A percentile compares a stretch with the other conserved stretches of the same genome.
phyloP scores from a whole-genome alignment of 2,888 invertebrate species.

The Ectemnius continuus region DNA sequence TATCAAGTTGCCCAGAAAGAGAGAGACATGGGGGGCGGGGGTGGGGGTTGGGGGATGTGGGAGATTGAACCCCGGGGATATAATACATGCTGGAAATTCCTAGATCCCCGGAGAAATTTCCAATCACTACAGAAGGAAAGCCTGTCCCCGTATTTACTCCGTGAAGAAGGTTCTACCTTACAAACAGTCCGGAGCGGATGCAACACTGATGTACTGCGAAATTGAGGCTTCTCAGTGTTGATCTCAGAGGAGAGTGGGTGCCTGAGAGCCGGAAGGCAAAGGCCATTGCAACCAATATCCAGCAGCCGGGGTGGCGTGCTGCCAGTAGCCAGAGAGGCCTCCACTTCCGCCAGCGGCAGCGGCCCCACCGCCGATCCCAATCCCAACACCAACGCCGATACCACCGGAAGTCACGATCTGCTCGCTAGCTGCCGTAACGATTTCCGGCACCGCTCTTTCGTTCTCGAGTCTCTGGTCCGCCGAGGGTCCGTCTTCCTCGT shows the following conservation, averaged over 20 bases:
- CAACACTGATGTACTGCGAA: constrained; percentile 7
- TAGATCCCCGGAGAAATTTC: not conserved
- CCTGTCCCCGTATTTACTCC: not conserved
- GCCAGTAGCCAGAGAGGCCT: constrained; percentile 75
- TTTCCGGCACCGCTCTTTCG: constrained; percentile 45
- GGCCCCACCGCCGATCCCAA: constrained; percentile 58
- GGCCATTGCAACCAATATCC: constrained; percentile 74
- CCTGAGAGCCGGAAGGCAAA: constrained; percentile 69
- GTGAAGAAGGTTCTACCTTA: not conserved
- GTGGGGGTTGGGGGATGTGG: no score
- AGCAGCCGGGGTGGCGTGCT: constrained; percentile 72
- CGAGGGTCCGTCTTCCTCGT: constrained; percentile 74
- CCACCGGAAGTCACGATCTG: constrained; percentile 49
- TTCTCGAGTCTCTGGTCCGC: constrained; percentile 71
- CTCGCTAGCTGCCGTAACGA: constrained; percentile 25
- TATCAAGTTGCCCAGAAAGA: no score
- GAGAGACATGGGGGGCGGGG: no score
- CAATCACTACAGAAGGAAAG: not conserved
- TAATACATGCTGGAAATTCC: not conserved
- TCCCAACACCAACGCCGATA: constrained; percentile 63
- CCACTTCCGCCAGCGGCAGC: constrained; percentile 49
- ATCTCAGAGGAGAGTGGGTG: constrained; percentile 69
- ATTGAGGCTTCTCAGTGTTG: constrained; percentile 57
- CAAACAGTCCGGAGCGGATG: constrained; percentile 8
- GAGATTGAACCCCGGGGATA: no score